Evolutionary conservation across 2,113 vertebrate genomes (phyloP).

Genomic region (Aleadryas rufinucha): DNA sequence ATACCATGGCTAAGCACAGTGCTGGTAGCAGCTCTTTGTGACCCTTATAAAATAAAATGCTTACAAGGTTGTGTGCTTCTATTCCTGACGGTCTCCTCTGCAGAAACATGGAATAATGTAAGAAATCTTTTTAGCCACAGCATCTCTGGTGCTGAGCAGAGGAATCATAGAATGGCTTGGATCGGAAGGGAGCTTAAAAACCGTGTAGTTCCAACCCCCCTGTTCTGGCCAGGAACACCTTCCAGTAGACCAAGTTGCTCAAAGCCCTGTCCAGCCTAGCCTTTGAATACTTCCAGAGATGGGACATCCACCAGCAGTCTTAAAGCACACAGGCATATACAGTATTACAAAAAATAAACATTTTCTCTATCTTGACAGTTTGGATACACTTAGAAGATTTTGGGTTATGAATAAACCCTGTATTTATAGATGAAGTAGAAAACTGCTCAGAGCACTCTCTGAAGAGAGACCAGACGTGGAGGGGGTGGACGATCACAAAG

Average conservation of each 20-base stretch:
- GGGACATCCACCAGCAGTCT: background rate
- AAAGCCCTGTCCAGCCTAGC: background rate
- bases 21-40: background rate
- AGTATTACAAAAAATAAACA: background rate
- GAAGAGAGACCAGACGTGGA: background rate
- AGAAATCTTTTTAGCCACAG: background rate
- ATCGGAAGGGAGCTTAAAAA: background rate
- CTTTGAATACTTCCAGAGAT: background rate
- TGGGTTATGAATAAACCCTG: background rate
- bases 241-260: background rate
- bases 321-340: background rate
- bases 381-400: background rate
- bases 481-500: background rate
- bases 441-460: background rate
- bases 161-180: background rate
- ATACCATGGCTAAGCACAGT: background rate
- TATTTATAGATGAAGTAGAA: background rate
- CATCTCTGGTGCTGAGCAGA: background rate
- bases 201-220: accelerated
- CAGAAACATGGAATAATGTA: background rate
- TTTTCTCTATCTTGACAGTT: background rate
- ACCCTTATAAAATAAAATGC: background rate
- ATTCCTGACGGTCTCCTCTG: background rate
- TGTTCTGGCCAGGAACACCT: background rate
- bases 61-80: background rate